A percentile compares a stretch with the other conserved stretches of the same genome.
phyloP scores from a whole-genome alignment of 2,888 invertebrate species.

The Deilephila elpenor region DNA sequence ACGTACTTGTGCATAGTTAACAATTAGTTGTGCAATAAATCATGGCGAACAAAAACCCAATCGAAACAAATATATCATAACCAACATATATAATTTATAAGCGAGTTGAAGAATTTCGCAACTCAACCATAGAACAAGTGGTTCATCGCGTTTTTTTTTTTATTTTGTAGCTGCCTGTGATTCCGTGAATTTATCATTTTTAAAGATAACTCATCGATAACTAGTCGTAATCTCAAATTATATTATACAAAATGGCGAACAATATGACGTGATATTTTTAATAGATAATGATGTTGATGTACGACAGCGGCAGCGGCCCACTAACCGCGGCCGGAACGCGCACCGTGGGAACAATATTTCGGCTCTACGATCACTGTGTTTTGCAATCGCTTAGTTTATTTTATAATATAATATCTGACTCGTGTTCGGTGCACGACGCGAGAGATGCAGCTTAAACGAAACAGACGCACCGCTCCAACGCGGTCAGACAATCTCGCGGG shows the following conservation, averaged over 20 bases:
- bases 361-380: slow-evolving; percentile 70
- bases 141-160: slow-evolving; percentile 20
- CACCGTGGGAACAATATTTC: slow-evolving; percentile 82
- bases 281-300: slow-evolving; percentile 84
- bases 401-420: slow-evolving; percentile 45
- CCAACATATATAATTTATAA: slow-evolving; percentile 28
- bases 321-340: slow-evolving; percentile 57
- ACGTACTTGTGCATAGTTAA: slow-evolving; percentile 4
- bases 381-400: slow-evolving; percentile 74
- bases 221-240: slow-evolving; percentile 67
- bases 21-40: slow-evolving; percentile 24
- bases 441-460: slow-evolving; percentile 14
- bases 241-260: slow-evolving; percentile 81
- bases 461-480: background rate
- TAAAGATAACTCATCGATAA: slow-evolving; percentile 74
- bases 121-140: slow-evolving; percentile 25
- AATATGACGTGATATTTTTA: slow-evolving; percentile 84
- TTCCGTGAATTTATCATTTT: slow-evolving; percentile 78
- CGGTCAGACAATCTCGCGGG: slow-evolving; percentile 25
- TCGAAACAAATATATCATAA: slow-evolving; percentile 17
- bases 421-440: slow-evolving; percentile 27
- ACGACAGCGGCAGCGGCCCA: slow-evolving; percentile 74
- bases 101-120: slow-evolving; percentile 24
- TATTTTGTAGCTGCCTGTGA: slow-evolving; percentile 61
- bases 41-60: slow-evolving; percentile 16